phyloP scores from a whole-genome alignment of 2,113 vertebrate genomes.

The Ceyx melanurus region DNA sequence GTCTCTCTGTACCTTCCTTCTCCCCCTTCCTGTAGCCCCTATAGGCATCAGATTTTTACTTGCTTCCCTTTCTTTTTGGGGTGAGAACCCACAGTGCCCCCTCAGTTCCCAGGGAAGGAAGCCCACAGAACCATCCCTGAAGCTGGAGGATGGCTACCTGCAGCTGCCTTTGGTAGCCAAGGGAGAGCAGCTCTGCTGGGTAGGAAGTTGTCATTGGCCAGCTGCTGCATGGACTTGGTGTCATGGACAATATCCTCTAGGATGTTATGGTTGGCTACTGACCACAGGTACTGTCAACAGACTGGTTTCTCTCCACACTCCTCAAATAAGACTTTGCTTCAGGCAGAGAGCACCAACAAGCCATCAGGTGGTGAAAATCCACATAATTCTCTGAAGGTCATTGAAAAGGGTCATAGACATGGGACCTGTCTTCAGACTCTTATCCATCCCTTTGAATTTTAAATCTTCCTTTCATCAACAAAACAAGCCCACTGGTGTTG shows the following conservation, averaged over 20 bases:
- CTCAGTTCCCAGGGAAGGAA: not conserved
- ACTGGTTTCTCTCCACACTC: not conserved
- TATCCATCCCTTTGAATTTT: not conserved
- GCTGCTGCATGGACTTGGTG: not conserved
- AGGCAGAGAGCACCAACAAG: rapidly evolving
- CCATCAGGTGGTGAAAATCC: not conserved
- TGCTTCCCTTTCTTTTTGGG: not conserved
- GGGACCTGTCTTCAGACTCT: rapidly evolving
- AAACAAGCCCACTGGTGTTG: not conserved
- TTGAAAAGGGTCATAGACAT: not conserved
- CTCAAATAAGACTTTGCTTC: not conserved
- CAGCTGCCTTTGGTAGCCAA: rapidly evolving
- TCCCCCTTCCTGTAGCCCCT: not conserved
- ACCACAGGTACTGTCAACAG: not conserved
- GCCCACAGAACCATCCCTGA: not conserved
- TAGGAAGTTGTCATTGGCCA: not conserved
- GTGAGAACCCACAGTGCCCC: not conserved
- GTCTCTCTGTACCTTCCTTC: not conserved
- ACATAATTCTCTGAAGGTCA: rapidly evolving
- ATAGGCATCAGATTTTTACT: not conserved
- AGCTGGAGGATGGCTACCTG: not conserved
- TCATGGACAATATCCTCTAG: not conserved
- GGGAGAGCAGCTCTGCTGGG: not conserved
- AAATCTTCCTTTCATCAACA: not conserved
- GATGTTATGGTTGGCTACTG: not conserved